Evolutionary conservation across 2,888 invertebrate genomes (phyloP).

Genomic region (Eueremaeus valkanovi): DNA sequence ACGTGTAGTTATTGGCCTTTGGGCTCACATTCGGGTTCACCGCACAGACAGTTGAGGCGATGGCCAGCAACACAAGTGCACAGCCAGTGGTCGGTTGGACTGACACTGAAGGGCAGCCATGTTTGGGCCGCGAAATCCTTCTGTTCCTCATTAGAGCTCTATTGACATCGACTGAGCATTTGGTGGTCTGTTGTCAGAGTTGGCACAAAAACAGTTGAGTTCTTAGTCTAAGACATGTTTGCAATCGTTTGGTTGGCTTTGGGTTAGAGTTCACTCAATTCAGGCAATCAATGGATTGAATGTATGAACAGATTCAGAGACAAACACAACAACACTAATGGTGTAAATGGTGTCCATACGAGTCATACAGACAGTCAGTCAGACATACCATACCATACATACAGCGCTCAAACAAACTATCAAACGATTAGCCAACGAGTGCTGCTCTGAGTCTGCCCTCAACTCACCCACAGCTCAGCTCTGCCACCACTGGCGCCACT

Average conservation of each 20-base stretch:
- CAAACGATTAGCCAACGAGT: too few relatives aligned
- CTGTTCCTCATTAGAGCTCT: too few relatives aligned
- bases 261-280: too few relatives aligned
- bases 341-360: neutral
- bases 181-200: neutral
- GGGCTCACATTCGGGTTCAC: neutral
- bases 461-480: too few relatives aligned
- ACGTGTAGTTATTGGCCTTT: conserved; percentile 26
- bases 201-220: neutral
- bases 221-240: too few relatives aligned
- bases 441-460: too few relatives aligned
- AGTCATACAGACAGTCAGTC: neutral
- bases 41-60: neutral
- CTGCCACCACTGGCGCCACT: too few relatives aligned
- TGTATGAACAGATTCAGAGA: too few relatives aligned
- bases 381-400: neutral
- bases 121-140: neutral
- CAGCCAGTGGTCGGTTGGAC: too few relatives aligned
- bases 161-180: too few relatives aligned
- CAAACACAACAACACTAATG: too few relatives aligned
- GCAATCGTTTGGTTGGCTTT: neutral
- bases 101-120: neutral
- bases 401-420: neutral
- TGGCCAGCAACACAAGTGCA: neutral
- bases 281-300: too few relatives aligned